Base-by-base conservation (phyloP, 2,888 invertebrate genomes). In the Ethmia dodecea region DNA sequence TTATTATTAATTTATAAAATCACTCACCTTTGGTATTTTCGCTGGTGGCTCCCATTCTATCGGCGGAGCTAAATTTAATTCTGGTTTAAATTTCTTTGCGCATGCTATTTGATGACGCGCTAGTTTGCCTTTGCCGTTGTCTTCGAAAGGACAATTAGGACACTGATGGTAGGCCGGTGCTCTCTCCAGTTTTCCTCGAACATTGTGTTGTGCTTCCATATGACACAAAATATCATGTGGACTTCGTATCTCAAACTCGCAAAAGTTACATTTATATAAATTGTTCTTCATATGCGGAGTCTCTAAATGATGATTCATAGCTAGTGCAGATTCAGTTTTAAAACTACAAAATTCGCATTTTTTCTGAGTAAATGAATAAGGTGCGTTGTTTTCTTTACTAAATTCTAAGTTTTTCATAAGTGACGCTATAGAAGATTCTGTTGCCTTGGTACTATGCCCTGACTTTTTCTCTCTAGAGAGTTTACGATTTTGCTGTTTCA, bases 41-140 rank as follows among this genome's bases (percentile, higher is more conserved):
- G 96, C 96, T 1, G 97, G 97, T 1, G 96, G 96, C 62, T 96
- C 96, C 94, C 95, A 96, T 62, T 96, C 96, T 1, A 91, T 79
- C 0, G 96, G 94, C 3, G 97, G 96, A 49, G 93, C 92, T 53
- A 94, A 86, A 78, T 98, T 97, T 28, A 90, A 81, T 47, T 95
- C 95, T 0, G 95, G 93, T 67, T 94, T 93, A 77, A 95, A 97
- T 66, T 95, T 94, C 74, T 96, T 95, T 26, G 91, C 90, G 75
- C 98, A 98, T 1, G 95, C 93, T 40, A 94, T 90, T 47, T 93
- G 89, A 84, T 98, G 98, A 24, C 96, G 89, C 0, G 93, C 94
- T 52, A 97, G 80, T 75, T 96, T 96, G 15, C 94, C 94, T 76
- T 96, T 97, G 35, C 95, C 94, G 60, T 96, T 96, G 55, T 96